A percentile compares a stretch with the other conserved stretches of the same genome.
phyloP scores from a whole-genome alignment of 2,797 vertebrate genomes.

The Passerculus sandwichensis region DNA sequence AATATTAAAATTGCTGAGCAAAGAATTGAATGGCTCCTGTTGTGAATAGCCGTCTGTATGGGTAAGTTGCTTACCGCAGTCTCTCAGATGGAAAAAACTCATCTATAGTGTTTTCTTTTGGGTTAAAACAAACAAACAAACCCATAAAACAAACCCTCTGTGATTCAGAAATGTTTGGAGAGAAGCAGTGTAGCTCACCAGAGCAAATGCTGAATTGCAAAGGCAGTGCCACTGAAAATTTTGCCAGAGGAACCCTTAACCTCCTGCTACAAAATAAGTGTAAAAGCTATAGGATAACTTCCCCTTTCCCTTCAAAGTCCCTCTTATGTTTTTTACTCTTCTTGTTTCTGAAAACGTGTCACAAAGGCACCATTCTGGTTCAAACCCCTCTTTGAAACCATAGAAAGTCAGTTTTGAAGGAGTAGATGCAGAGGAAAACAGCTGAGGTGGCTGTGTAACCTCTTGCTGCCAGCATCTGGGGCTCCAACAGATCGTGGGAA shows the following conservation, averaged over 20 bases:
- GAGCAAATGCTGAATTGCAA: not conserved
- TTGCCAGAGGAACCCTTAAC: not conserved
- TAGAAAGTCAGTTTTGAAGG: not conserved
- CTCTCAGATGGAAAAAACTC: conserved; percentile 32
- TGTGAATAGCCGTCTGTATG: not conserved
- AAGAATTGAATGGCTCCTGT: conserved; percentile 2
- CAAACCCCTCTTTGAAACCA: not conserved
- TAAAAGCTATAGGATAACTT: not conserved
- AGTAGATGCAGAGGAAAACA: not conserved
- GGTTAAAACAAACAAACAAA: conserved; percentile 40
- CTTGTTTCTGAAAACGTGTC: not conserved
- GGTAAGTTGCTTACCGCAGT: not conserved
- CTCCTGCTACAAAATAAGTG: not conserved
- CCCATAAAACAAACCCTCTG: conserved; percentile 2
- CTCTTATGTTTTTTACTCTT: not conserved
- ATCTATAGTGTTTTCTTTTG: not conserved
- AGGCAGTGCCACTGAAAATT: not conserved
- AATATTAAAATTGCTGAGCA: conserved; percentile 47
- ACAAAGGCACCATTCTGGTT: not conserved
- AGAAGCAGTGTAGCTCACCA: not conserved
- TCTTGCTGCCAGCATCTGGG: not conserved
- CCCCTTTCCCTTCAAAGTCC: not conserved
- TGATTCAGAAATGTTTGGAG: conserved; percentile 1
- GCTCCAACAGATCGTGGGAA: not conserved
- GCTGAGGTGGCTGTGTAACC: not conserved